A percentile compares a stretch with the other conserved stretches of the same genome.
phyloP scores from a whole-genome alignment of 2,888 invertebrate genomes.

The Plagiodera versicolora region DNA sequence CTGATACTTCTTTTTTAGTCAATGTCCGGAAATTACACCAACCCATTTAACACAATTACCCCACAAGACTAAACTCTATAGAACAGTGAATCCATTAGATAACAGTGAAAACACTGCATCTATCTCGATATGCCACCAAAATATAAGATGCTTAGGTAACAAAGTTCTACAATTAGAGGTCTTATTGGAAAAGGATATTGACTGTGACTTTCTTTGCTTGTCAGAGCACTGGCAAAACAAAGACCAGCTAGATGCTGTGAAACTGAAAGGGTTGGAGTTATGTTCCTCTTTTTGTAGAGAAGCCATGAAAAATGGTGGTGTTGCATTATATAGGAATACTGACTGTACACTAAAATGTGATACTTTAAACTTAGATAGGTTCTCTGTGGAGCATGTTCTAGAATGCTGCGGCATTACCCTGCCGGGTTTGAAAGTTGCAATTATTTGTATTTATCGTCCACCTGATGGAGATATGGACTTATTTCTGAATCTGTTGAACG shows the following conservation, averaged over 20 bases:
- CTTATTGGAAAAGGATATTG: not conserved
- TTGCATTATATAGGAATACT: not conserved
- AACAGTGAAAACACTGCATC: too few relatives aligned
- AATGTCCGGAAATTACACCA: too few relatives aligned
- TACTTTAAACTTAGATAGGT: not conserved
- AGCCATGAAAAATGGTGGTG: constrained; percentile 6
- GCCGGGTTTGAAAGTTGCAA: constrained; percentile 2
- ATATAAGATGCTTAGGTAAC: not conserved
- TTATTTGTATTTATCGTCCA: constrained; percentile 6
- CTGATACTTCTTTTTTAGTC: too few relatives aligned
- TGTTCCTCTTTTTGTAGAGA: constrained; percentile 3
- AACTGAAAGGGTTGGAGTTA: not conserved
- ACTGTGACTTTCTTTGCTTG: not conserved
- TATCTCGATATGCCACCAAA: too few relatives aligned
- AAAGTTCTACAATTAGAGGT: not conserved
- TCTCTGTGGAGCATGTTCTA: constrained; percentile 1
- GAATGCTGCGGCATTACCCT: constrained; percentile 2
- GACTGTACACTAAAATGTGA: constrained; percentile 4
- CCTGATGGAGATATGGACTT: constrained; percentile 1
- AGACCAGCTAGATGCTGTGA: not conserved
- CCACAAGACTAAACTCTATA: too few relatives aligned
- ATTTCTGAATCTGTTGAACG: not conserved
- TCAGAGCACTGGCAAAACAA: constrained; percentile 9
- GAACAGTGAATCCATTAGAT: too few relatives aligned
- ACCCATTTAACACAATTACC: too few relatives aligned